phyloP scores from a whole-genome alignment of 2,888 invertebrate genomes.

The Heliconius hortense region DNA sequence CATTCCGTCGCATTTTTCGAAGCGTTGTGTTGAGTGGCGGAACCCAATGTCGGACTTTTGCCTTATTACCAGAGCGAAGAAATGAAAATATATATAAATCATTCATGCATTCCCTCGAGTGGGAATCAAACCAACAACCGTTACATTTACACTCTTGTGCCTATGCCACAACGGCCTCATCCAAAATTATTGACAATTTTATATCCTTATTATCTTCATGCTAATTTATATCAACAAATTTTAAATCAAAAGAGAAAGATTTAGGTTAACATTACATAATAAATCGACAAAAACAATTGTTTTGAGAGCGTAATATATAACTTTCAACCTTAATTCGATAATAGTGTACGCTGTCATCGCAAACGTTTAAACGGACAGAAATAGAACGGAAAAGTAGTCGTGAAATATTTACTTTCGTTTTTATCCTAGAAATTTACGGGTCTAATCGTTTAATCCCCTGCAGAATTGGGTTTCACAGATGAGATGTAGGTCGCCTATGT shows the following conservation, averaged over 20 bases:
- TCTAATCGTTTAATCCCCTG: conserved; percentile 43
- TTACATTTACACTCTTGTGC: no score
- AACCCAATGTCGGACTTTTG: no score
- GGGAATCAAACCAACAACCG: no score
- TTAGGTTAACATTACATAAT: conserved; percentile 21
- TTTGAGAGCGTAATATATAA: conserved; percentile 20
- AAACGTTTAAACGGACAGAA: conserved; percentile 22
- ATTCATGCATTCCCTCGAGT: no score
- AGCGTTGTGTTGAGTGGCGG: no score
- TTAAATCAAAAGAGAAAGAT: conserved; percentile 2
- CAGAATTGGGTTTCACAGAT: conserved; percentile 32
- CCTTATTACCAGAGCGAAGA: no score
- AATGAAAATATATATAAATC: no score
- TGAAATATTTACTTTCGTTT: conserved; percentile 29
- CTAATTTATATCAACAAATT: background rate
- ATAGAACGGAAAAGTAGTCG: conserved; percentile 24
- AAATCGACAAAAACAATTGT: conserved; percentile 10
- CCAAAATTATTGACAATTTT: background rate
- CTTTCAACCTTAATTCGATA: conserved; percentile 30
- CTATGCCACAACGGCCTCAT: no score
- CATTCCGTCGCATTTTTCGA: no score
- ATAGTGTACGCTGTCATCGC: conserved; percentile 33
- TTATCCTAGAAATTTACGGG: conserved; percentile 38
- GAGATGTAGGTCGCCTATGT: conserved; percentile 36
- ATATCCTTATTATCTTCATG: background rate